Percentiles rank a stretch among this genome's conserved stretches.
Conservation (phyloP, 2,888 invertebrate genomes). For the Yponomeuta sedellus region DNA sequence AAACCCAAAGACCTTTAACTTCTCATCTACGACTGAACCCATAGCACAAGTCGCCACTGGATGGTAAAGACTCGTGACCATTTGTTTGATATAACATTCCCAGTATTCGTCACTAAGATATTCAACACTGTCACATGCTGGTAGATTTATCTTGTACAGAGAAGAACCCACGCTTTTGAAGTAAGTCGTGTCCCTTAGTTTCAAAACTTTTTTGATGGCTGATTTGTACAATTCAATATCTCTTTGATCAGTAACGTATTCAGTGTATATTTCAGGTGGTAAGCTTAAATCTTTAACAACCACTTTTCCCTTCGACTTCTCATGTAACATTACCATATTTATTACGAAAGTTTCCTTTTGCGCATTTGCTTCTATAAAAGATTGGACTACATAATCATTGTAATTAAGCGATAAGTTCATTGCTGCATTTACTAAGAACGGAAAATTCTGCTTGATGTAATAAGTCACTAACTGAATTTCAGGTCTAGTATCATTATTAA, state of each 20-base stretch:
- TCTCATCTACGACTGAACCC: slow-evolving; percentile 11
- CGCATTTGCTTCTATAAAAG: not conserved
- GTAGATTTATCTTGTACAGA: slow-evolving; percentile 1
- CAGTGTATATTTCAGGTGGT: not conserved
- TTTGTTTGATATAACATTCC: slow-evolving; percentile 2
- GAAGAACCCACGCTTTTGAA: not conserved
- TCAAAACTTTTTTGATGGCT: slow-evolving; percentile 4
- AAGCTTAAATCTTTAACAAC: not conserved
- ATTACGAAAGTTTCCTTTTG: not conserved
- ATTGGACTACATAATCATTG: not conserved
- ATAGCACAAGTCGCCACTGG: not conserved
- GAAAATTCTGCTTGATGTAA: not conserved
- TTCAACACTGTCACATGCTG: not conserved
- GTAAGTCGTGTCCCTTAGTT: not conserved
- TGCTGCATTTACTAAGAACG: not conserved
- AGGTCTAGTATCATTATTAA: not conserved
- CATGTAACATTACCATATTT: not conserved
- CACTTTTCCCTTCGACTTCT: slow-evolving; percentile 6
- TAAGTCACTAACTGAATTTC: not conserved
- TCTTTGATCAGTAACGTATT: not conserved
- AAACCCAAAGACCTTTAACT: not conserved
- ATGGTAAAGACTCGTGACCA: not conserved
- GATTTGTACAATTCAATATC: not conserved
- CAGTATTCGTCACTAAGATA: slow-evolving; percentile 2
- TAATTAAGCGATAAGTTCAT: not conserved